phyloP scores from a whole-genome alignment of 1,140 invertebrate species.

The Amphibalanus amphitrite region DNA sequence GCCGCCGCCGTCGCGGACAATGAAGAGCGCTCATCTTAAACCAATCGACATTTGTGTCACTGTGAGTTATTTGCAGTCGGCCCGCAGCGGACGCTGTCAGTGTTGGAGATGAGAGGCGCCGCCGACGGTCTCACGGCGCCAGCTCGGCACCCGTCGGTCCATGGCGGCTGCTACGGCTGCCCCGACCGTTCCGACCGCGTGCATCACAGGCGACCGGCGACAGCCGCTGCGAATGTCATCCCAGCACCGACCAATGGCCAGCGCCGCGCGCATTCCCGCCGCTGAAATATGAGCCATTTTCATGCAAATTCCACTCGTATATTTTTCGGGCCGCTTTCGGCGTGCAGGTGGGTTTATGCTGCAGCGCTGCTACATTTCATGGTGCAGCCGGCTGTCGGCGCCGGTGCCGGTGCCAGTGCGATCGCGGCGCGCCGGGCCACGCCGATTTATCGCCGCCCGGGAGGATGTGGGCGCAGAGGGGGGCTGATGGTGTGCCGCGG shows the following conservation, averaged over 20 bases:
- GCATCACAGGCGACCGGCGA: not conserved
- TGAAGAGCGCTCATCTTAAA: too few species aligned
- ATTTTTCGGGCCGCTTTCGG: not conserved
- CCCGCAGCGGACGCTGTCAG: too few species aligned
- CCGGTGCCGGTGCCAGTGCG: not conserved
- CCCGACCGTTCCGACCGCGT: not conserved
- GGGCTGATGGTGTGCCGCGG: not conserved
- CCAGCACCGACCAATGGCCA: not conserved
- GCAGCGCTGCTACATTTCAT: not conserved
- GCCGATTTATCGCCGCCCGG: not conserved
- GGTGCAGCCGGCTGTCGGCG: not conserved
- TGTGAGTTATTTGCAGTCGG: not conserved
- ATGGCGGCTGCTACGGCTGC: not conserved
- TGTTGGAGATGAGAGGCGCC: not conserved
- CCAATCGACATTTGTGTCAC: not conserved
- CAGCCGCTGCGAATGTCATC: not conserved
- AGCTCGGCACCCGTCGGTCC: not conserved
- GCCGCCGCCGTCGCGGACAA: too few species aligned
- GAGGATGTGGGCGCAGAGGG: not conserved
- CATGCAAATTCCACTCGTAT: not conserved
- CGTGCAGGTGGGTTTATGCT: not conserved
- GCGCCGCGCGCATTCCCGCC: not conserved
- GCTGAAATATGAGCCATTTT: slow-evolving; percentile 1
- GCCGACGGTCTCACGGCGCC: too few species aligned
- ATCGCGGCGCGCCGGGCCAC: too few species aligned